Base-by-base conservation (phyloP, 2,888 invertebrate species). In the Drosophila austrosaltans region DNA sequence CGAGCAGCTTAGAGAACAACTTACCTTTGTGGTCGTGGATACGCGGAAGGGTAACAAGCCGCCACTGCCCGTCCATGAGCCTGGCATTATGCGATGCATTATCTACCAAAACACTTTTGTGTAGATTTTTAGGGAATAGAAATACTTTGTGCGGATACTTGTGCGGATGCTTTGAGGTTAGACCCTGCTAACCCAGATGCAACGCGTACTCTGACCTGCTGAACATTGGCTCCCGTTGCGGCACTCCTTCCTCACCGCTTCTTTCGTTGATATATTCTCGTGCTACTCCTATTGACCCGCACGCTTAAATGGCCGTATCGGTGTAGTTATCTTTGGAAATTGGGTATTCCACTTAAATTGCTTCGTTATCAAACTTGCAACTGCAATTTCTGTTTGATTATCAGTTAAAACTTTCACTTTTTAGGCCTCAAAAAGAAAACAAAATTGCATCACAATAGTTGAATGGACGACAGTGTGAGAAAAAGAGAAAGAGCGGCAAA, bases 1-100 rank as follows among this genome's bases (percentile, higher is more conserved):
- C 20, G 12, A 12, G 22, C 2, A 2, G 3, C 68, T 77, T 71
- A 92, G 92, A 85, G 12, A 12, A 12, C 2, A 2, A 3, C 68
- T 77, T 71, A 92, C 92, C 86, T 92, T 92, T 82, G 92, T 92
- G 54, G 92, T 90, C 70, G 91, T 92, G 66, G 91, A 89, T 77
- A 92, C 80, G 66, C 91, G 90, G 40, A 91, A 89, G 25, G 92
- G 92, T 66, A 92, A 75, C 44, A 91, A 81, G 59, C 88, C 81
- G 60, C 86, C 78, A 53, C 86, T 78, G 48, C 83, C 77, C 36
- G 86, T 83, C 32, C 57, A 22, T 8, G 79, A 75, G 89, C 91
- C 75, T 20, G 91, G 87, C 69, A 91, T 40, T 61, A 91, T 70
- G 20, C 87, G 82, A 66, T 82, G 81, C 82, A 91, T 87, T 8